Evolutionary conservation across 1,140 invertebrate species (phyloP).

Genomic region (Drosophila cardini): DNA sequence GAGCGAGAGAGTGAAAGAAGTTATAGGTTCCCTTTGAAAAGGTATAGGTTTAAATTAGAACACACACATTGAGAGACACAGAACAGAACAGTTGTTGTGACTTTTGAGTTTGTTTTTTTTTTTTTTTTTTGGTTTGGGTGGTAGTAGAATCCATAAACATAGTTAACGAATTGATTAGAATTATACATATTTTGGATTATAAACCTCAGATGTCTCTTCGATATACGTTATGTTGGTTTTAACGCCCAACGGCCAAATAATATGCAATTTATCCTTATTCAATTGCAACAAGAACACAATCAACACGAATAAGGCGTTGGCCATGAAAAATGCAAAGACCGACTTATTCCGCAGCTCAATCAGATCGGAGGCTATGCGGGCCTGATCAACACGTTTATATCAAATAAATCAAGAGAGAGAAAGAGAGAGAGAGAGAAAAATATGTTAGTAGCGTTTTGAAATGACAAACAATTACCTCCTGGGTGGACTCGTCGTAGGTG

Average conservation of each 20-base stretch:
- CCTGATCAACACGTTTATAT: constrained; percentile 86
- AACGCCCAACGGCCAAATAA: constrained; percentile 96
- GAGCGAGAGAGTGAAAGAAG: constrained; percentile 47
- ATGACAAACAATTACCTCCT: constrained; percentile 90
- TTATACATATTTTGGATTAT: constrained; percentile 47
- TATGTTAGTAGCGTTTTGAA: constrained; percentile 71
- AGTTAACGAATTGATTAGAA: constrained; percentile 33
- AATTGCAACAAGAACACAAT: constrained; percentile 99
- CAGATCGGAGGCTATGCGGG: constrained; percentile 93
- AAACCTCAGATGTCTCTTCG: constrained; percentile 94
- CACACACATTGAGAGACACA: constrained; percentile 43
- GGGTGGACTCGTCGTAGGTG: constrained; percentile 93
- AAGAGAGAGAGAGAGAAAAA: constrained; percentile 56
- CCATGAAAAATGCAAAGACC: constrained; percentile 99
- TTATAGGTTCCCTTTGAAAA: constrained; percentile 57
- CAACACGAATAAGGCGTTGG: constrained; percentile 99
- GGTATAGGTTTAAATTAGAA: constrained; percentile 46
- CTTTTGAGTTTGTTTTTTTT: too few relatives aligned
- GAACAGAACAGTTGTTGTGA: constrained; percentile 32
- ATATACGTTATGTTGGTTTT: constrained; percentile 97
- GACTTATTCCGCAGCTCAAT: constrained; percentile 97
- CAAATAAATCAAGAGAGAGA: constrained; percentile 35
- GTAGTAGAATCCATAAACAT: constrained; percentile 43
- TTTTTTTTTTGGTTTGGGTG: constrained; percentile 17
- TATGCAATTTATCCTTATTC: constrained; percentile 98